Base-by-base conservation (phyloP, 1,140 invertebrate genomes). In the Neuroterus valhalla region DNA sequence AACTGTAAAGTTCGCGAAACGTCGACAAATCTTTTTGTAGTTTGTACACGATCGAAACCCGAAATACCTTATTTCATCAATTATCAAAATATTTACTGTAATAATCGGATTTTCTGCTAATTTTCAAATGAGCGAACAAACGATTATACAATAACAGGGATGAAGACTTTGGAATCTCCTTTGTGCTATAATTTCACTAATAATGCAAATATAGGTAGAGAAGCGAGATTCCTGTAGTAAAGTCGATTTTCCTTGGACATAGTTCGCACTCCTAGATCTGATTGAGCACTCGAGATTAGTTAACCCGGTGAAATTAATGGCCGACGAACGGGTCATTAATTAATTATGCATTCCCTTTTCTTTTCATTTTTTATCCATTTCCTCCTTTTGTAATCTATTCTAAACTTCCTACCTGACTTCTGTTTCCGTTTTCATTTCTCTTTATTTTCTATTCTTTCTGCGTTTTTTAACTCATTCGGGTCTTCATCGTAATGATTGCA, bases 271-370 rank as follows among this genome's bases (percentile, higher is more conserved):
- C 26, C 23, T 23, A 26, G 21, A 14, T 15, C 52, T 62, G 31
- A 62, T 62, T 62, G 52, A 62, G 31, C 23, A 26, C 19, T 26
- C 52, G 52, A 62, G 52, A 14, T 5, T 26, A 14, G 52, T 23
- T 62, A 62, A 62, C 15, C 52, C 52, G 23, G 5, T 31, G 52
- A 62, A 31, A 62, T 62, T 31, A 62, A n/a, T 21, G 52, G 26
- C 52, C 23, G 21, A 62, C 23, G 52, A 62, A 62, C 12, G 21
- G 52, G 26, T 62, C 19, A 62, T 62, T 62, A 62, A 62, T 62
- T 62, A 31, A 23, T 62, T 62, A 31, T 62, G 52, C 52, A 23
- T 12, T 15, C 52, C 31, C 31, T 62, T 23, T 62, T 62, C 52
- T 12, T 26, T 62, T 31, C 12, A 62, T 31, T 62, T 23, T 23